Percentiles rank a stretch among this genome's conserved stretches.
phyloP scores from a whole-genome alignment of 2,888 invertebrate genomes.

The Sialis lutaria region DNA sequence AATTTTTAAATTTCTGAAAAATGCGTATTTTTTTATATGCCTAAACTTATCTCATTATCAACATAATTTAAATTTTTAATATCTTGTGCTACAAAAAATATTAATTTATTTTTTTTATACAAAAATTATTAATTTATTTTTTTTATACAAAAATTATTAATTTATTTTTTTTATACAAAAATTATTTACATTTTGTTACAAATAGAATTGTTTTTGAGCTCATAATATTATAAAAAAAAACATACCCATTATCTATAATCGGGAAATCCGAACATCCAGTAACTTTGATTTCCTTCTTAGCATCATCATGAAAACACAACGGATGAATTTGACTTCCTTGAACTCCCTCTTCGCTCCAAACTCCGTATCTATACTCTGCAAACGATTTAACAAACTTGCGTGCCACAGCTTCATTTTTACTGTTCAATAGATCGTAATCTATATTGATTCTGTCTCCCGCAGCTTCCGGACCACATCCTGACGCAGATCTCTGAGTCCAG shows the following conservation, averaged over 20 bases:
- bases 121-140: no score
- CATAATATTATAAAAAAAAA: conserved; percentile 3
- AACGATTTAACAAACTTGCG: conserved; percentile 39
- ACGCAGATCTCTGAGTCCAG: conserved; percentile 42
- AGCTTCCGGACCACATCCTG: conserved; percentile 33
- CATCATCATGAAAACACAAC: conserved; percentile 28
- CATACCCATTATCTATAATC: conserved; percentile 30
- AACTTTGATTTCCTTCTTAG: conserved; percentile 23
- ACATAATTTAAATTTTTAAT: no score
- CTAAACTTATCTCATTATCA: no score
- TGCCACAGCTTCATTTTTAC: conserved; percentile 8
- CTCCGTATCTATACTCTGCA: conserved; percentile 48
- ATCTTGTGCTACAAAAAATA: no score
- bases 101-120: no score
- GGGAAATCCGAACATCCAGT: conserved; percentile 34
- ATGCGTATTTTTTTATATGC: no score
- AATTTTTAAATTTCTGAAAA: no score
- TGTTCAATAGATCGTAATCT: conserved; percentile 23
- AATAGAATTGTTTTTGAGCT: no score
- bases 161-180: no score
- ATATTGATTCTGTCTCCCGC: conserved; percentile 38
- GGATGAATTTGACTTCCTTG: conserved; percentile 38
- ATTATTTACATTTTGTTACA: no score
- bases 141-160: no score
- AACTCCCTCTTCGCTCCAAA: conserved; percentile 47